Conservation (phyloP, 1,140 invertebrate genomes). For the Pogonomyrmex barbatus region DNA sequence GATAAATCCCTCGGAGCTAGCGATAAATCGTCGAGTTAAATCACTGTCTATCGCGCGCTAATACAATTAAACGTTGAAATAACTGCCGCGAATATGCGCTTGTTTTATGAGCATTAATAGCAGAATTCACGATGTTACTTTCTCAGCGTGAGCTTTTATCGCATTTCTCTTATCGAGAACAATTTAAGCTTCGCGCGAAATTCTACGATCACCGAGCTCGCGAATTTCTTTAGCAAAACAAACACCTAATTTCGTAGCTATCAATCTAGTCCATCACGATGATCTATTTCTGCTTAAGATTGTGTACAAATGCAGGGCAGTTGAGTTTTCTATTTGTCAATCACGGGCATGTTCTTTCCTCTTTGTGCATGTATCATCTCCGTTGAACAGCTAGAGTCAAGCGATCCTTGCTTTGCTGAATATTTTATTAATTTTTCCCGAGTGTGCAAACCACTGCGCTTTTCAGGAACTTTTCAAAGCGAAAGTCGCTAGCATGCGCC, state of each 20-base stretch:
- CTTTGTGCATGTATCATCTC: not conserved
- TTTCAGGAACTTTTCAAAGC: constrained; percentile 38
- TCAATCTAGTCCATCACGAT: not conserved
- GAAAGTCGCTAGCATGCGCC: constrained; percentile 5
- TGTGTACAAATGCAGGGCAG: not conserved
- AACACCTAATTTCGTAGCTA: not conserved
- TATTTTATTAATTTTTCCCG: constrained; percentile 47
- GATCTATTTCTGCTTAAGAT: not conserved
- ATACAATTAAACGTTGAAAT: constrained; percentile 46
- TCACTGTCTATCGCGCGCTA: constrained; percentile 26
- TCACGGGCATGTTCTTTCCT: constrained; percentile 24
- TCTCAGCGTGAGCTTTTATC: not conserved
- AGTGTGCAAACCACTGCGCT: not conserved
- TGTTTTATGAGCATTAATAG: constrained; percentile 12
- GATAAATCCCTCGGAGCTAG: constrained; percentile 47
- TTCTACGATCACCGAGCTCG: not conserved
- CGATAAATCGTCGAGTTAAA: constrained; percentile 50
- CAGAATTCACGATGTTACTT: not conserved
- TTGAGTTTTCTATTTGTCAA: not conserved
- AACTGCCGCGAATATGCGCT: not conserved
- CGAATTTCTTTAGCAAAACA: not conserved
- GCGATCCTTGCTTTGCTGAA: constrained; percentile 21
- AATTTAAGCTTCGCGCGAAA: not conserved
- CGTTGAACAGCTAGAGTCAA: constrained; percentile 30
- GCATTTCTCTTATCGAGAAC: not conserved